Base-by-base conservation (phyloP, 1,140 invertebrate genomes). In the Drosophila repletoides region DNA sequence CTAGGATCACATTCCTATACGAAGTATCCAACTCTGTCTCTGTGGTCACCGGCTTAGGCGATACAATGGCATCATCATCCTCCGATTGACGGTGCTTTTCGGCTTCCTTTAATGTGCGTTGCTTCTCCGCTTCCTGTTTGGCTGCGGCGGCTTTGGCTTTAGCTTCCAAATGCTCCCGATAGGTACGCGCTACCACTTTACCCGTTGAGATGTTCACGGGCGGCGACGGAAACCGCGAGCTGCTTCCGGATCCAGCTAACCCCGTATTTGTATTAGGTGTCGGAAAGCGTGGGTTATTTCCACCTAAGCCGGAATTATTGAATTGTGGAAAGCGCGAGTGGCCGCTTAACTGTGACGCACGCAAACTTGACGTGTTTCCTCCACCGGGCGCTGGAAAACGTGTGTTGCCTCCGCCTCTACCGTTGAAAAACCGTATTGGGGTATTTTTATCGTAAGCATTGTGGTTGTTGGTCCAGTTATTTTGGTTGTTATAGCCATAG, bases 151-250 rank as follows among this genome's bases (percentile, higher is more conserved):
- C 36, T 36, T 51, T 52, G 15, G 31, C 77, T 38, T 83, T 88
- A 0, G 72, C 74, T 29, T 79, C 38, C 1, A 60, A 56, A 46
- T 88, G 67, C 29, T 87, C 86, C 0, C 56, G 40, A 48, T 89
- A 89, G 1, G 81, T 88, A 0, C 48, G 51, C 2, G 58, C 19
- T 10, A 10, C 29, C 10, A 9, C 19, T 3, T 12, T 17, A 7
- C 3, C 15, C n/a, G n/a, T n/a, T n/a, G n/a, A n/a, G n/a, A n/a
- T n/a, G n/a, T n/a, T n/a, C 1, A n/a, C 9, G 1, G 41, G 9
- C 0, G 49, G 5, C 5, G 22, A n/a, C n/a, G n/a, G n/a, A n/a
- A n/a, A n/a, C n/a, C n/a, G n/a, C n/a, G n/a, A n/a, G n/a, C n/a
- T n/a, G n/a, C n/a, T n/a, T n/a, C n/a, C n/a, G n/a, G n/a, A n/a